These are phyloP conservation scores for Chaetogeoica ovagalla DNA, from an alignment of 2,888 invertebrate genomes.

Conservation along the genomic window DNA sequence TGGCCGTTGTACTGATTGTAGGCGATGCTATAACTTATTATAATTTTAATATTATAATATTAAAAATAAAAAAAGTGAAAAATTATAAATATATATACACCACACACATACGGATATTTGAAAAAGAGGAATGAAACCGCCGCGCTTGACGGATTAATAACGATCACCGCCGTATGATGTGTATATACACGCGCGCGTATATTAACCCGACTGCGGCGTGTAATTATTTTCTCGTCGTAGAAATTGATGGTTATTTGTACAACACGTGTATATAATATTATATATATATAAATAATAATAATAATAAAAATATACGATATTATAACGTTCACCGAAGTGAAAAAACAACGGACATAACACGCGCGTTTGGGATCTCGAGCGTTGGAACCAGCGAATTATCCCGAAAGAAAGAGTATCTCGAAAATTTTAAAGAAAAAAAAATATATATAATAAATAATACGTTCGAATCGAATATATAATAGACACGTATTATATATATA, in stretches of 20 bases:
- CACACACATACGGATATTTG: background rate
- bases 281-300: too few relatives aligned
- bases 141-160: conserved; percentile 21
- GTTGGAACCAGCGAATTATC: too few relatives aligned
- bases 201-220: background rate
- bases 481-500: too few relatives aligned
- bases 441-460: background rate
- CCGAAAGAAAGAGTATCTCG: too few relatives aligned
- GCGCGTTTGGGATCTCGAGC: too few relatives aligned
- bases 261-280: background rate
- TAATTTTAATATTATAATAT: too few relatives aligned
- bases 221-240: conserved; percentile 11
- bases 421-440: background rate
- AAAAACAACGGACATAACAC: too few relatives aligned
- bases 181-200: background rate
- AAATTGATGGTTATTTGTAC: conserved; percentile 4
- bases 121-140: background rate
- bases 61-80: background rate
- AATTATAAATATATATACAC: too few relatives aligned
- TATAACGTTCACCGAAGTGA: too few relatives aligned
- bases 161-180: background rate
- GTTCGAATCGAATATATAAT: too few relatives aligned
- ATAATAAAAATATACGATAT: background rate
- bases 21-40: too few relatives aligned
- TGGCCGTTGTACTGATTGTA: background rate